phyloP scores from a whole-genome alignment of 2,113 vertebrate genomes.

The Globicephala melas region DNA sequence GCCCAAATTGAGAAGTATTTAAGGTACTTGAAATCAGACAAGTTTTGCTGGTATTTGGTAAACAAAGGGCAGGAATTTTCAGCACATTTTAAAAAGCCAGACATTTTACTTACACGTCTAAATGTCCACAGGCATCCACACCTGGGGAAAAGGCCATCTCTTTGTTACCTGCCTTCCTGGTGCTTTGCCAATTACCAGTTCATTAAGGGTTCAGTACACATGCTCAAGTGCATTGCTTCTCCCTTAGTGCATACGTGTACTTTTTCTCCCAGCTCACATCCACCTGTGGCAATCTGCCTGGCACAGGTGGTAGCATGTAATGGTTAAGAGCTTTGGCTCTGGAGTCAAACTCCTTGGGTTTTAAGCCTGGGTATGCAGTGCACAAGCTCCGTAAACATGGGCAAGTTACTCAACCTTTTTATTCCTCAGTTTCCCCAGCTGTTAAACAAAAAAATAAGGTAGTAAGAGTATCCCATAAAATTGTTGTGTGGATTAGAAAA shows the following conservation, averaged over 20 bases:
- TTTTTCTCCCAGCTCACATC: not conserved
- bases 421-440: not conserved
- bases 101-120: not conserved
- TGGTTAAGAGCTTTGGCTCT: not conserved
- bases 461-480: not conserved
- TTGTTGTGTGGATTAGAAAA: not conserved
- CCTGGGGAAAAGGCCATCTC: not conserved
- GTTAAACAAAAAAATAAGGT: not conserved
- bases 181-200: not conserved
- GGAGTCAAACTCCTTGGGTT: not conserved
- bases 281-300: not conserved
- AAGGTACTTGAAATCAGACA: slow-evolving; percentile 48
- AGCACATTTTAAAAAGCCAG: not conserved
- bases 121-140: not conserved
- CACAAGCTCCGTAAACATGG: not conserved
- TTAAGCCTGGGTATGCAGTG: not conserved
- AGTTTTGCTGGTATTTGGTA: slow-evolving; percentile 57
- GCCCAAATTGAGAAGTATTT: not conserved
- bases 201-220: not conserved
- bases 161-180: not conserved
- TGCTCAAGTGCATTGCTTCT: not conserved
- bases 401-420: not conserved
- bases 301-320: not conserved
- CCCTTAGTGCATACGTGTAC: rapidly evolving
- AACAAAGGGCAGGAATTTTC: slow-evolving; percentile 45